Evolutionary conservation across 1,140 invertebrate species (phyloP).

Genomic region (Ctenoplectra terminalis): DNA sequence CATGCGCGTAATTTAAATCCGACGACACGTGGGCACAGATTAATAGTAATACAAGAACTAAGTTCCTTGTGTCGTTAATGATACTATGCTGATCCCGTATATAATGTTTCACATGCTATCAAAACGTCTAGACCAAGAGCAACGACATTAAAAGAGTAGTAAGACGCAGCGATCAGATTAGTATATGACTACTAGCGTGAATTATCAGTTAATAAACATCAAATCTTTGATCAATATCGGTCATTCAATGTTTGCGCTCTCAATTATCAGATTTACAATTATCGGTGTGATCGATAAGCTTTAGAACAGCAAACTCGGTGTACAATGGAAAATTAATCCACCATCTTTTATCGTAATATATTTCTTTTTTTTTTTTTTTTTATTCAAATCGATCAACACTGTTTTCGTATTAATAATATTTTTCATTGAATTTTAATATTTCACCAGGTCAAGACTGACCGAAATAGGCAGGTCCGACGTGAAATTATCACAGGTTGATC

Average conservation of each 20-base stretch:
- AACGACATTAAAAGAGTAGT: slow-evolving; percentile 9
- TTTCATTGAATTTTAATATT: not conserved
- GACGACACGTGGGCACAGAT: slow-evolving; percentile 61
- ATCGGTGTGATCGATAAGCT: not conserved
- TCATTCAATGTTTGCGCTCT: not conserved
- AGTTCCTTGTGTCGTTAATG: slow-evolving; percentile 52
- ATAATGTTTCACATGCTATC: slow-evolving; percentile 53
- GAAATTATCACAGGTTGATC: slow-evolving; percentile 80
- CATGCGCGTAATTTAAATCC: slow-evolving; percentile 55
- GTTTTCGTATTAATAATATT: too few relatives aligned
- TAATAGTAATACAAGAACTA: slow-evolving; percentile 48
- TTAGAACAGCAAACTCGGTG: too few relatives aligned
- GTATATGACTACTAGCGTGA: not conserved
- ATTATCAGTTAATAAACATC: slow-evolving; percentile 24
- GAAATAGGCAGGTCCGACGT: slow-evolving; percentile 80
- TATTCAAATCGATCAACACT: not conserved
- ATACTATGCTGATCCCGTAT: slow-evolving; percentile 60
- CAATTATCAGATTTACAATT: not conserved
- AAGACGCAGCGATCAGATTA: not conserved
- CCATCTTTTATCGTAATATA: too few relatives aligned
- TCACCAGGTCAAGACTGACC: slow-evolving; percentile 75
- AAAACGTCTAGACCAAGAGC: slow-evolving; percentile 31
- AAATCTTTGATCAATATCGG: slow-evolving; percentile 9
- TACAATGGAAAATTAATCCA: not conserved
- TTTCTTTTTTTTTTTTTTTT: too few relatives aligned